phyloP scores from a whole-genome alignment of 2,888 invertebrate species.

The Notodonta ziczac region DNA sequence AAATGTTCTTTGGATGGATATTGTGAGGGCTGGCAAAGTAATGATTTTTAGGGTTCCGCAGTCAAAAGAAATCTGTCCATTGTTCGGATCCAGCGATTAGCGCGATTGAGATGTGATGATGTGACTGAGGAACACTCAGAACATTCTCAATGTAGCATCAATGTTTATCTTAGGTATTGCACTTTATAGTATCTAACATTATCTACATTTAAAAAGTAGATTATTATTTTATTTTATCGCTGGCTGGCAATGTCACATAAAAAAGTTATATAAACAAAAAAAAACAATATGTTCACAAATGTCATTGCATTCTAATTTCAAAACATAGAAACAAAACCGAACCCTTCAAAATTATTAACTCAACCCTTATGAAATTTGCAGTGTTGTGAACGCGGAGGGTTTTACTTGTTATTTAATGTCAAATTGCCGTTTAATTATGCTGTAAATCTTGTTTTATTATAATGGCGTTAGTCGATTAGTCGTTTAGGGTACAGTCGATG shows the following conservation, averaged over 20 bases:
- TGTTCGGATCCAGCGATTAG: slow-evolving; percentile 5
- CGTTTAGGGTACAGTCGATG: slow-evolving; percentile 2
- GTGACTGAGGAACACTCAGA: background rate
- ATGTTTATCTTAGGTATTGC: too few species aligned
- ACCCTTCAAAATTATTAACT: background rate
- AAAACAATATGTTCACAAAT: too few species aligned
- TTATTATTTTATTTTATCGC: too few species aligned
- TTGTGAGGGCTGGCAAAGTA: slow-evolving; percentile 52
- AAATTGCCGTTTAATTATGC: slow-evolving; percentile 15
- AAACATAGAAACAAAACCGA: background rate
- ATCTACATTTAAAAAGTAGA: too few species aligned
- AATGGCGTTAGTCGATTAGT: slow-evolving; percentile 7
- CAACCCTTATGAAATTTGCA: slow-evolving; percentile 13
- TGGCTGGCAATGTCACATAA: too few species aligned
- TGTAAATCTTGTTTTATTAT: slow-evolving; percentile 7
- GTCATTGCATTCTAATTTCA: background rate
- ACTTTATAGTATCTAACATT: too few species aligned
- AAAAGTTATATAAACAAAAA: too few species aligned
- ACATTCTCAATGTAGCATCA: background rate
- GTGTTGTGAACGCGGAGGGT: slow-evolving; percentile 30
- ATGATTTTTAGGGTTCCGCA: slow-evolving; percentile 37
- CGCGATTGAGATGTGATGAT: slow-evolving; percentile 1
- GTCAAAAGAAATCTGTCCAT: slow-evolving; percentile 3
- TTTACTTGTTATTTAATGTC: slow-evolving; percentile 22
- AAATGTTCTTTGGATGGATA: slow-evolving; percentile 65